phyloP scores from a whole-genome alignment of 2,113 vertebrate genomes.

The Leptocoma aspasia region DNA sequence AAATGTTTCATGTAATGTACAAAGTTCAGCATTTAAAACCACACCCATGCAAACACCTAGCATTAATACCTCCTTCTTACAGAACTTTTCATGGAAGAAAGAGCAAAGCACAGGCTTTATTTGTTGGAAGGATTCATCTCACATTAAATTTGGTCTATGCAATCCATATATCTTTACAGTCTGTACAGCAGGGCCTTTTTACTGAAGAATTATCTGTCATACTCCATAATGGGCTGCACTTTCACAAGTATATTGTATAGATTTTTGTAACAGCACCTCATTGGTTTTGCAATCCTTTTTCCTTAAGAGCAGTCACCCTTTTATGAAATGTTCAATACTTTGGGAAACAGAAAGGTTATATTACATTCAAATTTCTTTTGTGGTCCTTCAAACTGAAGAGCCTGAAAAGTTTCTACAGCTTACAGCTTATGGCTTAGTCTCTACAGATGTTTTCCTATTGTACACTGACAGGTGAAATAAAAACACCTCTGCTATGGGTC shows the following conservation, averaged over 20 bases:
- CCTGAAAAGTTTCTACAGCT: not conserved
- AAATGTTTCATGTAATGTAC: not conserved
- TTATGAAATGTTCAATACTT: not conserved
- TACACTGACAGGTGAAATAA: not conserved
- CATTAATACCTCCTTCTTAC: not conserved
- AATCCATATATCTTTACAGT: not conserved
- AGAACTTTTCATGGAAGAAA: not conserved
- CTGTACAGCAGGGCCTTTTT: not conserved
- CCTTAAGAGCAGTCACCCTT: not conserved
- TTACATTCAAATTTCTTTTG: not conserved
- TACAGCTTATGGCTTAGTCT: not conserved
- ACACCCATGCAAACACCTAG: not conserved
- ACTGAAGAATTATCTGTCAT: conserved; percentile 50
- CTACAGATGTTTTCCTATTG: not conserved
- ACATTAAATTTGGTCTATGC: not conserved
- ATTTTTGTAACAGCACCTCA: conserved; percentile 49
- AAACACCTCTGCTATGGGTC: not conserved
- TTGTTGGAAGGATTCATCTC: conserved; percentile 17
- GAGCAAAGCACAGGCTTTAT: not conserved
- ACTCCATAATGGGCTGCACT: conserved; percentile 31
- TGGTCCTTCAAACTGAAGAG: not conserved
- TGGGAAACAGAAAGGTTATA: conserved; percentile 12
- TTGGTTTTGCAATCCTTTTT: conserved; percentile 36
- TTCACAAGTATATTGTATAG: conserved; percentile 37
- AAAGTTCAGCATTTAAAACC: not conserved